Base-by-base conservation (phyloP, 2,888 invertebrate species). In the Catocala fraxini region DNA sequence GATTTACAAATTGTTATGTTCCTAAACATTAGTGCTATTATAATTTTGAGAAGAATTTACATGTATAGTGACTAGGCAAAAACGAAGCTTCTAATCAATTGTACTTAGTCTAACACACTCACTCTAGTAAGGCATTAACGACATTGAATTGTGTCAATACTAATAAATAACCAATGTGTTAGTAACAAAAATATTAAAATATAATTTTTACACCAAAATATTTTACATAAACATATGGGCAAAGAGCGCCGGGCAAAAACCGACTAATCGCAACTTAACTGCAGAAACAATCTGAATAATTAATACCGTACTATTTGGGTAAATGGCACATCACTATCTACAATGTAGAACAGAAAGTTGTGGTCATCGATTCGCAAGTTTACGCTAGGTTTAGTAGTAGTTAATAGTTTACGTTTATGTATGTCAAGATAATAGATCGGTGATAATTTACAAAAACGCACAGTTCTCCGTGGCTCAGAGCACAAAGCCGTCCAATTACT, bases 91-190 rank as follows among this genome's bases (percentile, higher is more conserved):
- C 70, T 80, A 81, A 81, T 70, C 65, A 77, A 79, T 56, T 56
- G 70, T 76, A 72, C 82, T 80, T 81, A 83, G 55, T 65, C 83
- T 85, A 83, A 75, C 78, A 80, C 83, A 80, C 81, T 84, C 85
- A 79, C 78, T 80, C 86, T 89, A 88, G 82, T 89, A 90, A 90
- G 89, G 89, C 89, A 84, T 79, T 86, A 84, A 80, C 77, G 79
- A 80, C 74, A 77, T 77, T 75, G 46, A 69, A 71, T 68, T 46
- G 74, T 73, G 63, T 78, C 63, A 58, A 46, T 62, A 56, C 60
- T 69, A 75, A 78, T 71, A 71, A 75, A 74, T 77, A 65, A 68
- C 52, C 51, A 73, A 64, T 57, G 61, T 73, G 59, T 64, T 59
- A 54, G 25, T 69, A 75, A 53, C 62, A 65, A 66, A 73, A 74